Evolutionary conservation across 2,888 invertebrate species (phyloP).

Genomic region (Villa cingulata): DNA sequence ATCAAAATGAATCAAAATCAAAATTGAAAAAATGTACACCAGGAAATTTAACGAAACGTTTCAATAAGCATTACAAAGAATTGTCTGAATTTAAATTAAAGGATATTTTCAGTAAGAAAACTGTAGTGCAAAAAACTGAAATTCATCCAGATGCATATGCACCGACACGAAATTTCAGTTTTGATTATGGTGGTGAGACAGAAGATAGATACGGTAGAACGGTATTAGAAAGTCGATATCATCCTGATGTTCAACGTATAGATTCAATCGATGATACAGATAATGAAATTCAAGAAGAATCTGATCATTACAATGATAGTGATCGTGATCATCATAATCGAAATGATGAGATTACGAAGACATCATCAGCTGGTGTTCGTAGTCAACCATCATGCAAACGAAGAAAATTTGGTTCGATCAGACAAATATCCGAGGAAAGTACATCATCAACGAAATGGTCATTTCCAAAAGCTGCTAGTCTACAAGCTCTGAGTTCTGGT

Average conservation of each 20-base stretch:
- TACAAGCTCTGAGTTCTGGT: not conserved
- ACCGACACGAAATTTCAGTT: not conserved
- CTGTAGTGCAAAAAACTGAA: constrained; percentile 24
- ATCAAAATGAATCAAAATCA: not conserved
- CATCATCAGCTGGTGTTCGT: no score
- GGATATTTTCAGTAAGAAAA: constrained; percentile 28
- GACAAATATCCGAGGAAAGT: not conserved
- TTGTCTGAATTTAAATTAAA: constrained; percentile 29
- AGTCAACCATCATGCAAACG: not conserved
- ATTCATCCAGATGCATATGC: constrained; percentile 18
- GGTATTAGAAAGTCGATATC: not conserved
- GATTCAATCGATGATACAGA: not conserved
- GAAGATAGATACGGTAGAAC: no score
- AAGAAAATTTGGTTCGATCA: not conserved
- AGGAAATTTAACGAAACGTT: constrained; percentile 20
- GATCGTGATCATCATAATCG: no score
- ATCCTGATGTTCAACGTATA: not conserved
- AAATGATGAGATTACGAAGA: no score
- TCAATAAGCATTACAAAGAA: constrained; percentile 29
- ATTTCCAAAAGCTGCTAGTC: not conserved
- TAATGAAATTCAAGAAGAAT: not conserved
- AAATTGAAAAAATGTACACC: not conserved
- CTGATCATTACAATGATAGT: no score
- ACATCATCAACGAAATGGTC: not conserved
- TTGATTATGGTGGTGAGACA: no score